Percentiles rank a stretch among this genome's conserved stretches.
These are phyloP conservation scores for Tetrax tetrax DNA, from an alignment of 2,113 vertebrate species.

Conservation along the genomic window DNA sequence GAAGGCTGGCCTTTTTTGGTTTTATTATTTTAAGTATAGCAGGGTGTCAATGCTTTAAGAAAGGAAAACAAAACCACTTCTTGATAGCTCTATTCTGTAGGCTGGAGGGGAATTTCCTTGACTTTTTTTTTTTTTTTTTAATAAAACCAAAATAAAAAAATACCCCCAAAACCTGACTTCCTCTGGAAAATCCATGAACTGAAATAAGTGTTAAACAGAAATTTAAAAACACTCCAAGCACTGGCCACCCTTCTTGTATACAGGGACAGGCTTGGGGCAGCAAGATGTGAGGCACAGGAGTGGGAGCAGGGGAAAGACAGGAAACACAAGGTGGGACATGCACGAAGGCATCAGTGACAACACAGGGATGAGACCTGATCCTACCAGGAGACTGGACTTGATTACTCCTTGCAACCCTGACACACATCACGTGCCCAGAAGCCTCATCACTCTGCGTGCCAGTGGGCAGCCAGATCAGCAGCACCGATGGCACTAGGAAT, in stretches of 20 bases:
- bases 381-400: not conserved
- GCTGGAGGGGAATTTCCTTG: not conserved
- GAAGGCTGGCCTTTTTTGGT: not conserved
- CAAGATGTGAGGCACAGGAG: fast-evolving
- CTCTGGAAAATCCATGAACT: not conserved
- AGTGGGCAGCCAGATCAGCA: not conserved
- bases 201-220: not conserved
- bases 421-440: not conserved
- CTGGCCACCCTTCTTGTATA: fast-evolving
- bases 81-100: not conserved
- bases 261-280: not conserved
- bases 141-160: not conserved
- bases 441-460: not conserved
- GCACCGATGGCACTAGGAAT: not conserved
- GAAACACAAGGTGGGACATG: not conserved
- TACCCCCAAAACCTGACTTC: not conserved
- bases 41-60: not conserved
- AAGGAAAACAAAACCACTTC: not conserved
- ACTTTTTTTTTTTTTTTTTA: not conserved
- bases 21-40: not conserved
- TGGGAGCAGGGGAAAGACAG: not conserved
- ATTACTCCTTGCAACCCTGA: not conserved
- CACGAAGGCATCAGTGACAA: not conserved
- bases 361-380: not conserved
- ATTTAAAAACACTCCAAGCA: not conserved